These are phyloP conservation scores for Urocolius indicus DNA, from an alignment of 2,113 vertebrate genomes.

Conservation along the genomic window DNA sequence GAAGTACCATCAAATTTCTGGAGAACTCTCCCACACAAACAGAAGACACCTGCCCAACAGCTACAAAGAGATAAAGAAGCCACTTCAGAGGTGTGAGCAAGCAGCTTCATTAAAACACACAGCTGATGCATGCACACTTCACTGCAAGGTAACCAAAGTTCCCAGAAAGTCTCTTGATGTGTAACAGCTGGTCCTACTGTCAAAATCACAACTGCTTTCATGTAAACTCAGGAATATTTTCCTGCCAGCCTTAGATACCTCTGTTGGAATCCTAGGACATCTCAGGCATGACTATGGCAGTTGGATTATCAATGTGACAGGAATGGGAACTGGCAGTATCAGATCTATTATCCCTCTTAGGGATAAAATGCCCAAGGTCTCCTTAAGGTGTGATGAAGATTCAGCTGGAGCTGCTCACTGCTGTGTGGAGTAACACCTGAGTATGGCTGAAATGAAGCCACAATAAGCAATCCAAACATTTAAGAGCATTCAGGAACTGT, in stretches of 20 bases:
- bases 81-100: slow-evolving; percentile 22
- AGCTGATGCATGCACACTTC: background rate
- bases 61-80: slow-evolving; percentile 1
- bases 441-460: background rate
- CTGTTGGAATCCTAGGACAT: fast-evolving
- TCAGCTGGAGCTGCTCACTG: background rate
- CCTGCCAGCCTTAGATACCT: background rate
- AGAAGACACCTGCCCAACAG: background rate
- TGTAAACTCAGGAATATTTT: background rate
- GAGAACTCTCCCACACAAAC: background rate
- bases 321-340: background rate
- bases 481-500: background rate
- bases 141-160: background rate
- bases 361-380: background rate
- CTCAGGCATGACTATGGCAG: background rate
- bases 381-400: background rate
- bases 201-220: background rate
- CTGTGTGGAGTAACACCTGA: background rate
- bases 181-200: background rate
- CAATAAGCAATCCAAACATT: fast-evolving
- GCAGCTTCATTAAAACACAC: fast-evolving
- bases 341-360: too few species aligned
- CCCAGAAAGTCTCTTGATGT: background rate
- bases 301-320: background rate
- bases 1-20: background rate